Evolutionary conservation across 2,888 invertebrate species (phyloP).

Genomic region (Agrotis segetum): DNA sequence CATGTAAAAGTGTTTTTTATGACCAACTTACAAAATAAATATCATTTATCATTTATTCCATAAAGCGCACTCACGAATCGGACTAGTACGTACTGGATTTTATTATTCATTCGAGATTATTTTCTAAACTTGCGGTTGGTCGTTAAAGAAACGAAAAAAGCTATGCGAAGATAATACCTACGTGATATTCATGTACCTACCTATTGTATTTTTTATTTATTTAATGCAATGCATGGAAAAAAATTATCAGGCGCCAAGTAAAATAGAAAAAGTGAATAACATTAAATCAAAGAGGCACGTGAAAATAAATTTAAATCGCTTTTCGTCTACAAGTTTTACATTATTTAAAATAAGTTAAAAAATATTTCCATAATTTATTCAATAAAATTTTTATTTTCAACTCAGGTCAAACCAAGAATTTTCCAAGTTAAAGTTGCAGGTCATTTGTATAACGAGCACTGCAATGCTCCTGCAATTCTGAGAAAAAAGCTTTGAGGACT

Average conservation of each 20-base stretch:
- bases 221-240: too few relatives aligned
- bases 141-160: too few relatives aligned
- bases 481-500: not conserved
- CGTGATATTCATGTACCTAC: too few relatives aligned
- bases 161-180: too few relatives aligned
- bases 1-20: too few relatives aligned
- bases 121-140: too few relatives aligned
- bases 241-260: not conserved
- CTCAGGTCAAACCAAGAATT: slow-evolving; percentile 10
- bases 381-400: slow-evolving; percentile 11
- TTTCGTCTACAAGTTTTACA: not conserved
- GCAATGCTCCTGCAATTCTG: slow-evolving; percentile 15
- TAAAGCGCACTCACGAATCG: too few relatives aligned
- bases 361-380: slow-evolving; percentile 10
- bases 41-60: too few relatives aligned
- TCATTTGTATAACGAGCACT: slow-evolving; percentile 20
- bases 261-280: not conserved
- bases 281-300: not conserved
- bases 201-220: too few relatives aligned
- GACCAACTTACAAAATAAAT: too few relatives aligned
- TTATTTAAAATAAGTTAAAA: not conserved
- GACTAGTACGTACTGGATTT: too few relatives aligned
- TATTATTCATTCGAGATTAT: too few relatives aligned
- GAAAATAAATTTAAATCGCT: not conserved
- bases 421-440: slow-evolving; percentile 15